Evolutionary conservation across 2,888 invertebrate genomes (phyloP), one percentile per base, ranked within the genome.

Genomic region (Eupithecia subfuscata): DNA sequence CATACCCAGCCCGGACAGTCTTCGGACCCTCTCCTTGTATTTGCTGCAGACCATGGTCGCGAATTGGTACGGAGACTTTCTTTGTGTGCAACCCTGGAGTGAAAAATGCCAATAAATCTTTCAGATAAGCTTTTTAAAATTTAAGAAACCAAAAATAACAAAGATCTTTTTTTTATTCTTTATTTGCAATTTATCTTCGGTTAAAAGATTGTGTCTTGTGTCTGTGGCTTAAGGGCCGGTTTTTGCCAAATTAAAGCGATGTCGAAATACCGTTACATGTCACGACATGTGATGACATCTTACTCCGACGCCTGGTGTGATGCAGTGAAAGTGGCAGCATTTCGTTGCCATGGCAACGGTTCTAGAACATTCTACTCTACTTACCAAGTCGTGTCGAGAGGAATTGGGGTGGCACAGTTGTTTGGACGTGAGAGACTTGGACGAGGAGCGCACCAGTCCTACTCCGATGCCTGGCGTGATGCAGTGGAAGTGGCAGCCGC

Each of bases 1-100:
- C 96, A 97, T 97, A 4, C 98, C 98, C 78, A 97, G 92, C 0
- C 98, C 98, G 0, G 97, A 98, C 43, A 98, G 92, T 52, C 97
- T 95, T 74, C 97, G 94, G 0, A 98, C 97, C 85, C 97, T 96
- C 79, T 97, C 96, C 85, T 97, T 97, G 89, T 97, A 98, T 82
- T 97, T 96, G 5, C 96, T 96, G 87, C 98, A 98, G 11, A 97
- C 96, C 88, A 96, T 96, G 2, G 97, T 97, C 0, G 98, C 97
- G 86, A 97, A 97, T 84, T 98, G 97, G 78, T 96, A 96, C 0
- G 97, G 96, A 0, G 97, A 96, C 85, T 96, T 97, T 37, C 96
- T 90, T 83, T 96, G 95, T 1, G 95, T 95, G 83, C 97, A 97
- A 37, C 96, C 96, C 96, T 97, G 89, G 56, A 92, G 90, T 25